Base-by-base conservation (phyloP, 2,888 invertebrate species). In the Neocrepidodera transversa region DNA sequence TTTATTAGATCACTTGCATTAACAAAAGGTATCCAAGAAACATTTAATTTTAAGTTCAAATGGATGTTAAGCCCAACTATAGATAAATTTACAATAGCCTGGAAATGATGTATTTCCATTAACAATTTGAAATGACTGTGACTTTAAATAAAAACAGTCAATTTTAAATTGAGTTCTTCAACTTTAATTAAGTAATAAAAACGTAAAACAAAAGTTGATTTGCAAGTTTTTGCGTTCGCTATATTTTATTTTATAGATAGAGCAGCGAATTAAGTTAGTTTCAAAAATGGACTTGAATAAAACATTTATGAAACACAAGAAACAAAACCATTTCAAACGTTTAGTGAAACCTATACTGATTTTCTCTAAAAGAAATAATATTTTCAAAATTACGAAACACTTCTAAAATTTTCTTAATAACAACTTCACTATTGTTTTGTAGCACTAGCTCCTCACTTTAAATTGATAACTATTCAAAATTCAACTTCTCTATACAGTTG, bases 401-500 rank as follows among this genome's bases (percentile, higher is more conserved):
- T 20, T 10, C 50, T 50, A 47, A 47, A 47, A 16, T 38, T 38
- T 50, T 23, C 20, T 38, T 32, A 32, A 23, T 42, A 20, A 42
- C 20, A 60, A 45, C 20, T 48, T 56, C 48, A 48, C 60, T 60
- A 52, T 56, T 51, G 48, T 48, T 52, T 52, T 45, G 54, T 40
- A 52, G 42, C 48, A 52, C 47, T 47, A 52, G 51, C 40, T 56
- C 48, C 35, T 52, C 56, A 40, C 26, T 45, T 45, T 16, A 48
- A 47, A 18, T 51, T 6, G 47, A 47, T 32, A 56, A 52, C 56
- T 56, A 28, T 38, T 60, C 20, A 50, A 54, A 60, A 56, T 60
- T 55, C 56, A 40, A 60, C 43, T 56, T 51, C 56, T 52, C 48
- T 60, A 55, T 60, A 60, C 56, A 60, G 51, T 13, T 52, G 56